These are phyloP conservation scores for Porites lutea DNA, from an alignment of 64 coral and sea anemone genomes.

Conservation along the genomic window DNA sequence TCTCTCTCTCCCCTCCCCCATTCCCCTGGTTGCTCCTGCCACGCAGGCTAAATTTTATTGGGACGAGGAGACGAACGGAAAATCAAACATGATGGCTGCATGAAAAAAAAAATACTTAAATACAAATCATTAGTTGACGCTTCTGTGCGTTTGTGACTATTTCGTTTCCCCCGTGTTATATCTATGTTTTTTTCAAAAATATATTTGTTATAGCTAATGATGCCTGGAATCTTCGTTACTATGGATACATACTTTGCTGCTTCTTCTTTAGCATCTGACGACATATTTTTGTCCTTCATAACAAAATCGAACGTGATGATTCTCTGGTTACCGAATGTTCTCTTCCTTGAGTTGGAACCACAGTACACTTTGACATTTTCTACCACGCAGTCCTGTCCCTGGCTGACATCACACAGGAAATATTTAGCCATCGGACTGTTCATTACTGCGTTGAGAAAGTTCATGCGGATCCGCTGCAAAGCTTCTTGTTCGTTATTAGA, in stretches of 20 bases:
- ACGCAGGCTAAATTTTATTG: too few species aligned
- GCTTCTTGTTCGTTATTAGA: constrained; percentile 50
- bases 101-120: too few species aligned
- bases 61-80: too few species aligned
- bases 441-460: constrained; percentile 78
- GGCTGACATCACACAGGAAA: constrained; percentile 62
- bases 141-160: too few species aligned
- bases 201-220: too few species aligned
- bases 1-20: too few species aligned
- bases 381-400: constrained; percentile 79
- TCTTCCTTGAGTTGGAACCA: constrained; percentile 57
- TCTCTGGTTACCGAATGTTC: constrained; percentile 48
- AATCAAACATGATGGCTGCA: too few species aligned
- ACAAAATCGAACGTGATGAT: constrained; percentile 91
- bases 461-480: constrained; percentile 77
- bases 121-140: too few species aligned
- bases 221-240: neutral
- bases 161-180: too few species aligned
- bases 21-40: too few species aligned
- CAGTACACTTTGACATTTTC: constrained; percentile 87
- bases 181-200: too few species aligned
- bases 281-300: constrained; percentile 71
- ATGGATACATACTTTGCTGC: constrained; percentile 28
- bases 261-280: constrained; percentile 64
- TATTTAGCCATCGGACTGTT: constrained; percentile 85